Conservation (phyloP, 2,113 vertebrate genomes). For the Circaetus gallicus region DNA sequence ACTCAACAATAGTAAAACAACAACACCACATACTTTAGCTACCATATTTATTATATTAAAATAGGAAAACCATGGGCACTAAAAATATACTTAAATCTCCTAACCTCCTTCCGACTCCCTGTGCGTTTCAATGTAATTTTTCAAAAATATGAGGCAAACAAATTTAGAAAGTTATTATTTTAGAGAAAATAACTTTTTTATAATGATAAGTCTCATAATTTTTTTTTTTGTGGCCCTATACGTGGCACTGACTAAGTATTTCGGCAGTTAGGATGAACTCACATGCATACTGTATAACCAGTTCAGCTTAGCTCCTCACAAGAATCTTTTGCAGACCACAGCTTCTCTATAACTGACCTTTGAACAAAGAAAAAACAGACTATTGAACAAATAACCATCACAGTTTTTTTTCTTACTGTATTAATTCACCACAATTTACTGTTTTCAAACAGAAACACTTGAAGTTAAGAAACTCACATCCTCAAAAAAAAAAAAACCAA, state of each 20-base stretch:
- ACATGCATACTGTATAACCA: accelerated
- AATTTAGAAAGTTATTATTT: accelerated
- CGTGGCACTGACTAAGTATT: accelerated
- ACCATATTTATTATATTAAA: not conserved
- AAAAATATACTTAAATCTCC: not conserved
- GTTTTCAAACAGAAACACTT: not conserved
- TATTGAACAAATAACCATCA: accelerated
- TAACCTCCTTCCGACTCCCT: not conserved
- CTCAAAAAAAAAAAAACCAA: accelerated
- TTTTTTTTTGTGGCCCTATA: not conserved
- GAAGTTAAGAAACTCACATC: accelerated
- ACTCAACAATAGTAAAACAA: not conserved
- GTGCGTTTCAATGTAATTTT: accelerated
- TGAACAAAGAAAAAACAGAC: accelerated
- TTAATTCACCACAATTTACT: accelerated
- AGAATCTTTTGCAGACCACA: accelerated
- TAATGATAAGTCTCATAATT: accelerated
- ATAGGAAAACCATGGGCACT: accelerated
- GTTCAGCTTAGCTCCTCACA: accelerated
- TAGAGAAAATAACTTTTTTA: accelerated
- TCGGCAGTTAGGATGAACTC: not conserved
- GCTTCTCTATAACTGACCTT: accelerated
- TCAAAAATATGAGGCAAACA: accelerated
- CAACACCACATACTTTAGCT: not conserved
- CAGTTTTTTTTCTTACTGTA: accelerated